These are phyloP conservation scores for Bambusicola thoracicus DNA, from an alignment of 2,113 vertebrate species.

Conservation along the genomic window DNA sequence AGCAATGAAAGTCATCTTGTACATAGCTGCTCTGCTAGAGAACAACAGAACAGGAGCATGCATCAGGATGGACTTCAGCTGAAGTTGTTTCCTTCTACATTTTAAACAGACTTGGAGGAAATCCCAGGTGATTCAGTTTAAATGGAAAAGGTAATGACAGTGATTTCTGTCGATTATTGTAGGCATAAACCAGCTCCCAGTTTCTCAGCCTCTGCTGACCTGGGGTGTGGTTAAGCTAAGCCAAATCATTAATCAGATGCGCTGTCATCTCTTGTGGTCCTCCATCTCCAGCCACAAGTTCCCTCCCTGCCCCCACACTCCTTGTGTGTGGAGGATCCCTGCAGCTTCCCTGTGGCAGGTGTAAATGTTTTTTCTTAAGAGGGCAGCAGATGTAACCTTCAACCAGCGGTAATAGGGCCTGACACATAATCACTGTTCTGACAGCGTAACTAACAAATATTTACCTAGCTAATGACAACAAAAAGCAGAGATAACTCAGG, in stretches of 20 bases:
- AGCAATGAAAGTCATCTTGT: background rate
- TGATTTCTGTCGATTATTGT: background rate
- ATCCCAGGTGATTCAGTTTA: background rate
- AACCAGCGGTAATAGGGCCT: background rate
- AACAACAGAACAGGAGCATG: background rate
- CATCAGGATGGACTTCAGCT: background rate
- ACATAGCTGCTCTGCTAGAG: background rate
- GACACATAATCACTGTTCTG: background rate
- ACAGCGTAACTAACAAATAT: conserved; percentile 64
- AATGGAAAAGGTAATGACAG: background rate
- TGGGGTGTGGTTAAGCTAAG: background rate
- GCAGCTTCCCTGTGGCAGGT: background rate
- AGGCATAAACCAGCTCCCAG: background rate
- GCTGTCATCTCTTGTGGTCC: background rate
- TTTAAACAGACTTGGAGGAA: background rate
- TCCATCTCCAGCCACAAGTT: background rate
- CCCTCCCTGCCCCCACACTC: background rate
- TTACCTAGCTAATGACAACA: conserved; percentile 53
- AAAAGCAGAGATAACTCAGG: conserved; percentile 57
- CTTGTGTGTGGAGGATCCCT: background rate
- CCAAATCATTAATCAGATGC: background rate
- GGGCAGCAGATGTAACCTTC: background rate
- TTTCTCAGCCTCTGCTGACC: background rate
- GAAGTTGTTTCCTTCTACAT: background rate
- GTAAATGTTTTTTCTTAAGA: background rate